Conservation (phyloP, 2,797 vertebrate genomes). For the Synaphobranchus kaupii region DNA sequence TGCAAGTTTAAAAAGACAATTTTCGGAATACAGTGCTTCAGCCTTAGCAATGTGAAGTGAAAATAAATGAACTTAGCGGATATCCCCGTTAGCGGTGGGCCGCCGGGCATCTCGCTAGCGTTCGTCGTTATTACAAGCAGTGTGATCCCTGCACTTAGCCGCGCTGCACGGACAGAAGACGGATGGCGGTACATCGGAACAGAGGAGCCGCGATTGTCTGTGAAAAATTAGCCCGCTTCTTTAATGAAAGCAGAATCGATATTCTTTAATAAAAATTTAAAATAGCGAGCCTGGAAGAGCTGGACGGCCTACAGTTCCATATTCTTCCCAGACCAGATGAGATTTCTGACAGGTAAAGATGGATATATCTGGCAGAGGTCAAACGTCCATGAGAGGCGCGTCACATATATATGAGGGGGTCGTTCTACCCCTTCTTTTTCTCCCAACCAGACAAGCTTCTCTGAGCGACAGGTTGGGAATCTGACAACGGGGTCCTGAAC, state of each 20-base stretch:
- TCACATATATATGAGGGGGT: neutral
- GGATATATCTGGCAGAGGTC: neutral
- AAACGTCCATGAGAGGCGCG: neutral
- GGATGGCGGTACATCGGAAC: constrained; percentile 2
- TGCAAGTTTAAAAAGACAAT: neutral
- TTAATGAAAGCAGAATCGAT: constrained; percentile 1
- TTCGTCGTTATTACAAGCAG: neutral
- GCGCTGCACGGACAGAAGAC: neutral
- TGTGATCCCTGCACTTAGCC: neutral
- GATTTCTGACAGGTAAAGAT: neutral
- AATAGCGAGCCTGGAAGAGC: neutral
- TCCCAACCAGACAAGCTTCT: neutral
- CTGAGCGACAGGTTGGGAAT: neutral
- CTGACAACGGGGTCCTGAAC: neutral
- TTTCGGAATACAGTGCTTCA: neutral
- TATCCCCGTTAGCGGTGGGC: neutral
- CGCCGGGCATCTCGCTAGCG: neutral
- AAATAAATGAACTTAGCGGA: neutral
- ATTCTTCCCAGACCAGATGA: neutral
- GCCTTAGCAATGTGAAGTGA: neutral
- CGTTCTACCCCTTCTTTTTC: neutral
- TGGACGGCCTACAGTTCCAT: neutral
- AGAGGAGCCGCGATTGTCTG: neutral
- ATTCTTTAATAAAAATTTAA: neutral
- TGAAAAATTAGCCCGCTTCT: constrained; percentile 15